Percentiles rank a stretch among this genome's conserved stretches.
phyloP scores from a whole-genome alignment of 2,888 invertebrate genomes.

The Incurvaria masculella region DNA sequence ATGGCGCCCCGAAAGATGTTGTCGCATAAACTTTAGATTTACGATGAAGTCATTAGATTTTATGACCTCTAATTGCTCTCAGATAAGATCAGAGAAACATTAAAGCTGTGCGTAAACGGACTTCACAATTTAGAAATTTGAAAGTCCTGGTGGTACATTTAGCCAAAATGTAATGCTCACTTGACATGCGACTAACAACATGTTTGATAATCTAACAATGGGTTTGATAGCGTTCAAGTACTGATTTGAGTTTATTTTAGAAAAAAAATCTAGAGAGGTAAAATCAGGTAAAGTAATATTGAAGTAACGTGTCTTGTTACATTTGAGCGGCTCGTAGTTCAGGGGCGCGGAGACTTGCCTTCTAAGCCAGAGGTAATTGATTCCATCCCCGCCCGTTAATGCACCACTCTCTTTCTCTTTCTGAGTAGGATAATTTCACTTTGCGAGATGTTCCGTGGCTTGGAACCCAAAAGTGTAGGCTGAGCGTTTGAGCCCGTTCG shows the following conservation, averaged over 20 bases:
- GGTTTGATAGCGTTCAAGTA: not conserved
- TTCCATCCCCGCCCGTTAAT: too few species aligned
- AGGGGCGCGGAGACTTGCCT: too few species aligned
- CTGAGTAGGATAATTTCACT: too few species aligned
- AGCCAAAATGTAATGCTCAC: slow-evolving; percentile 41
- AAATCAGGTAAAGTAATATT: too few species aligned
- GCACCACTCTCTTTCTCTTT: too few species aligned
- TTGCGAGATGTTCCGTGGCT: too few species aligned
- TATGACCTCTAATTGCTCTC: slow-evolving; percentile 53
- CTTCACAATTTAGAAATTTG: slow-evolving; percentile 35
- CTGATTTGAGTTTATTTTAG: too few species aligned
- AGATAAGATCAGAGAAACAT: slow-evolving; percentile 46
- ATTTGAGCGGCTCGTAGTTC: too few species aligned
- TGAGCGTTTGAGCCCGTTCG: too few species aligned
- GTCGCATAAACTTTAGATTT: slow-evolving; percentile 50
- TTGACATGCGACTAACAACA: slow-evolving; percentile 33
- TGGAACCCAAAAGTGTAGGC: too few species aligned
- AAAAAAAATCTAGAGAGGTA: too few species aligned
- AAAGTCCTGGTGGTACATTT: slow-evolving; percentile 45
- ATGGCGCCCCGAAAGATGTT: slow-evolving; percentile 32
- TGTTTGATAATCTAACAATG: slow-evolving; percentile 18
- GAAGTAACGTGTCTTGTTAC: not conserved
- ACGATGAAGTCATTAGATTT: slow-evolving; percentile 55
- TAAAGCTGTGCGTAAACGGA: slow-evolving; percentile 44
- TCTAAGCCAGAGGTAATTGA: slow-evolving; percentile 1